Evolutionary conservation across 1,140 invertebrate genomes (phyloP).

Genomic region (Scaptodrosophila lebanonensis): DNA sequence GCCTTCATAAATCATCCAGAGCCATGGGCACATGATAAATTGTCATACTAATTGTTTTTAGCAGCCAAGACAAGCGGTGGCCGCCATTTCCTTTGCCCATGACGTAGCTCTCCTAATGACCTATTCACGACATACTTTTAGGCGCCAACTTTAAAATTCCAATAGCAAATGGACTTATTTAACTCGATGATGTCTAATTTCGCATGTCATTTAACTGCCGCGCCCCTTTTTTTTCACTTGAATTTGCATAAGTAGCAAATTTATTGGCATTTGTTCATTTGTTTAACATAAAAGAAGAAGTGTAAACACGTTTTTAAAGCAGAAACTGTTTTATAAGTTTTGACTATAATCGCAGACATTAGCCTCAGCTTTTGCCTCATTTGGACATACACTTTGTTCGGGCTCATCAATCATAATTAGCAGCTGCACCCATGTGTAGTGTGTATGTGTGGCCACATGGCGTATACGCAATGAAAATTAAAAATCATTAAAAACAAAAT

Average conservation of each 20-base stretch:
- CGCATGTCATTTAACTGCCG: slow-evolving; percentile 48
- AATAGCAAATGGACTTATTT: slow-evolving; percentile 42
- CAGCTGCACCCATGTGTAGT: slow-evolving; percentile 11
- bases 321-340: no score
- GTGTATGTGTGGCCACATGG: not conserved
- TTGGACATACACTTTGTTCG: no score
- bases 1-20: slow-evolving; percentile 70
- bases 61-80: slow-evolving; percentile 46
- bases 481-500: slow-evolving; percentile 18
- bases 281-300: no score
- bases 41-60: slow-evolving; percentile 76
- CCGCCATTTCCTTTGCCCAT: slow-evolving; percentile 6
- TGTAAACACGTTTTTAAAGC: no score
- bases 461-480: slow-evolving; percentile 31
- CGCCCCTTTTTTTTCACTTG: no score
- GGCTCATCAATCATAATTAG: slow-evolving; percentile 63
- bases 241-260: slow-evolving; percentile 10
- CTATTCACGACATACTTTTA: slow-evolving; percentile 15
- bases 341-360: no score
- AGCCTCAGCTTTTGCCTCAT: not conserved
- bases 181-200: slow-evolving; percentile 48
- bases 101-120: slow-evolving; percentile 23
- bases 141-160: slow-evolving; percentile 25
- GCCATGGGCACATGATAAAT: slow-evolving; percentile 69
- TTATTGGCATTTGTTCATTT: no score